phyloP scores from a whole-genome alignment of 2,888 invertebrate species.

The Drosophila mettleri region DNA sequence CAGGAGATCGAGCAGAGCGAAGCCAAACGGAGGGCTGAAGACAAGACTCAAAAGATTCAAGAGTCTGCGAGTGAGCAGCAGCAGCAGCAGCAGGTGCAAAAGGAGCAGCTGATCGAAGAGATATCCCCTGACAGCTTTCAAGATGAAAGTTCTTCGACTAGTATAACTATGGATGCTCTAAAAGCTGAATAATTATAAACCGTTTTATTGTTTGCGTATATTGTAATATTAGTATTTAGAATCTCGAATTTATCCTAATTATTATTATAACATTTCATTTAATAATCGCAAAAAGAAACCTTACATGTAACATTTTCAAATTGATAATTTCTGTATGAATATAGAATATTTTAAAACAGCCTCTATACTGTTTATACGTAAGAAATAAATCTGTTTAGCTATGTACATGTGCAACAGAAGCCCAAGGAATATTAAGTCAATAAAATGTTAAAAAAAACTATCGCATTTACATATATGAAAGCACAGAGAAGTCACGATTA shows the following conservation, averaged over 20 bases:
- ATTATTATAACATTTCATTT: too few relatives aligned
- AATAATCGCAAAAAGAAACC: too few relatives aligned
- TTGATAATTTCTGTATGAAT: too few relatives aligned
- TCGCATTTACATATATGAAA: neutral
- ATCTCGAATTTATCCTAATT: neutral
- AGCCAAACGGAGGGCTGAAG: conserved; percentile 70
- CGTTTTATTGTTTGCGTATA: neutral
- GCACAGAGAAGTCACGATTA: conserved; percentile 24
- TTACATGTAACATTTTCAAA: too few relatives aligned
- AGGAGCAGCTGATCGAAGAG: conserved; percentile 42
- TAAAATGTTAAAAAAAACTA: too few relatives aligned
- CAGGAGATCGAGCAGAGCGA: conserved; percentile 75
- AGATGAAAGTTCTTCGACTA: conserved; percentile 40
- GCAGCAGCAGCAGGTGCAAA: conserved; percentile 56
- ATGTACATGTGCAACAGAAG: too few relatives aligned
- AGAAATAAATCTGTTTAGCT: too few relatives aligned
- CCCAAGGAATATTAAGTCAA: too few relatives aligned
- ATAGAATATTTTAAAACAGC: too few relatives aligned
- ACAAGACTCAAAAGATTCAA: conserved; percentile 69
- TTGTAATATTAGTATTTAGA: neutral
- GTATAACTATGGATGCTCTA: conserved; percentile 35
- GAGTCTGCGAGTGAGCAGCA: conserved; percentile 78
- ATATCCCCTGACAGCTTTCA: conserved; percentile 60
- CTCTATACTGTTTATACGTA: too few relatives aligned
- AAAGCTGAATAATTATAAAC: conserved; percentile 51